These are phyloP conservation scores for Pica pica DNA, from an alignment of 2,113 vertebrate species.

Conservation along the genomic window DNA sequence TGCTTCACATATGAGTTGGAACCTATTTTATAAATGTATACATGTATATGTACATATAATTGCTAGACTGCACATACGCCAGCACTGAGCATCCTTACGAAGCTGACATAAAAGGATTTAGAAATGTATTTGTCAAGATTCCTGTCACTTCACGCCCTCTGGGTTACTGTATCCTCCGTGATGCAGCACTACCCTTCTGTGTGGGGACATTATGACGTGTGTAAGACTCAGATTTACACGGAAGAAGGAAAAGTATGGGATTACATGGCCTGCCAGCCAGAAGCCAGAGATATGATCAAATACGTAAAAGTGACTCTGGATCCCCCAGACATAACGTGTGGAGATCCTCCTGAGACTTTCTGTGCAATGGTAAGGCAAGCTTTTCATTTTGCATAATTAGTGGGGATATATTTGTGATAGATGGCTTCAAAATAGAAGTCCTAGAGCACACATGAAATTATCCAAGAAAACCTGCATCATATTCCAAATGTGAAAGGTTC, in stretches of 20 bases:
- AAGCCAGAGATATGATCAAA: constrained; percentile 95
- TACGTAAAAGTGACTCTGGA: constrained; percentile 93
- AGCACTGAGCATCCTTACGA: neutral
- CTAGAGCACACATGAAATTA: neutral
- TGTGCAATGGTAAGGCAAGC: constrained; percentile 92
- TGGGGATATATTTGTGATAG: neutral
- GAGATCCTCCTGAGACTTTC: constrained; percentile 94
- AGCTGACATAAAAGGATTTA: constrained; percentile 67
- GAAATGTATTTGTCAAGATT: constrained; percentile 90
- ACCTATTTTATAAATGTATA: constrained; percentile 26
- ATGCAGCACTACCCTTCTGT: constrained; percentile 93
- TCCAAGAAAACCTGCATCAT: neutral
- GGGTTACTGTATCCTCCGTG: constrained; percentile 84
- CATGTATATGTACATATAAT: neutral
- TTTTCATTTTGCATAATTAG: constrained; percentile 12
- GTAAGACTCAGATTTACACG: constrained; percentile 93
- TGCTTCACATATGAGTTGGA: constrained; percentile 27
- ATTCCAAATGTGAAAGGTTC: neutral
- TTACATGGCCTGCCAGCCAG: constrained; percentile 98
- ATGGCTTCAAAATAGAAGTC: neutral
- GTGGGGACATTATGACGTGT: constrained; percentile 97
- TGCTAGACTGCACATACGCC: neutral
- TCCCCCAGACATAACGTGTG: constrained; percentile 95
- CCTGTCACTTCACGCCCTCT: constrained; percentile 87
- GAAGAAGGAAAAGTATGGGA: constrained; percentile 97